Evolutionary conservation across 53 echinoderm and acorn worm species (phyloP), one percentile per base, ranked within the genome.

Genomic region (Mesocentrotus franciscanus): DNA sequence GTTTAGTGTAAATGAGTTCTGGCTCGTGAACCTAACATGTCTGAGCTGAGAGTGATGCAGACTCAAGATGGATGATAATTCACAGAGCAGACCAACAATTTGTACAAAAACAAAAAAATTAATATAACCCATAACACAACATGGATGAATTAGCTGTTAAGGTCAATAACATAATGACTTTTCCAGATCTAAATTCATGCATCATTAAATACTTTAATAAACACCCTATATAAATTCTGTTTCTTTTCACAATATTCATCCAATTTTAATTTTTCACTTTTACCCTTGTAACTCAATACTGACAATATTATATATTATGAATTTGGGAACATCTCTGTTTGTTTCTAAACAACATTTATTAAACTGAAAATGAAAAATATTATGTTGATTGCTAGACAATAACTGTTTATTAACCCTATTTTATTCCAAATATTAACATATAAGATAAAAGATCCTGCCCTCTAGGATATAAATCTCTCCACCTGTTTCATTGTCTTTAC

Each of bases 91-190:
- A 74, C 74, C 74, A 30, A 74, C 10, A 74, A 74, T 74, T 62
- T 62, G 10, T 74, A 30, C 32, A 10, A 30, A 30, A 30, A 74
- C 71, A 74, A 74, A 74, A 74, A 74, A 30, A 10, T 74, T 11
- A 74, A 74, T 12, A 74, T 74, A 10, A 11, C 32, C 74, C 0
- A 24, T 0, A 74, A 74, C 8, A 2, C 42, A 39, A 81, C 20
- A 81, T 81, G 81, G 7, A 17, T 42, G 20, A 18, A 39, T 81
- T 18, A 81, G 18, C 81, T 42, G 42, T 33, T 36, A 79, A 15
- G 79, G 79, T 79, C 39, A 42, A 36, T 17, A 81, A 42, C 81
- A 81, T 81, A 18, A 81, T 81, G 36, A 81, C 81, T 39, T 81
- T 39, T 81, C 81, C 81, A 81, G 36, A 81, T 18, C 29, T 8